phyloP scores from a whole-genome alignment of 2,888 invertebrate genomes.

The Tuta absoluta region DNA sequence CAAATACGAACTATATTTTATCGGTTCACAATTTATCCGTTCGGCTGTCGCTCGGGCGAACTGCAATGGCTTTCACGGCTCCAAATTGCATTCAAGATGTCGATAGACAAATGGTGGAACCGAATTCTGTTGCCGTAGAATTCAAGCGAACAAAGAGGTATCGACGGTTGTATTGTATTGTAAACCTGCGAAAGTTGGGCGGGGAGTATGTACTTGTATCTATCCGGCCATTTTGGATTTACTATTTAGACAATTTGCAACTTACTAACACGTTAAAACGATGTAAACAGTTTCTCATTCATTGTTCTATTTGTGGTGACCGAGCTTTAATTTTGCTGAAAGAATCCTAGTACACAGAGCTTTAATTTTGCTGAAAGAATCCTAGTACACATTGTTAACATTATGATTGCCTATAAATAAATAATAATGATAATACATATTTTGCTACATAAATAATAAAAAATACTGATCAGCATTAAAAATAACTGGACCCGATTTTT shows the following conservation, averaged over 20 bases:
- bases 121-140: constrained; percentile 19
- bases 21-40: constrained; percentile 18
- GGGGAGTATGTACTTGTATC: not conserved
- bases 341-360: too few relatives aligned
- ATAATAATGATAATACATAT: too few relatives aligned
- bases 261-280: too few relatives aligned
- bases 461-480: too few relatives aligned
- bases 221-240: constrained; percentile 1
- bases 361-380: too few relatives aligned
- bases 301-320: not conserved
- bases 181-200: not conserved
- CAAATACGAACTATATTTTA: constrained; percentile 14
- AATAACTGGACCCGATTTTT: too few relatives aligned
- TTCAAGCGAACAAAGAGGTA: constrained; percentile 16
- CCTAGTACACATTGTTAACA: too few relatives aligned
- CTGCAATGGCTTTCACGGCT: constrained; percentile 24
- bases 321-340: too few relatives aligned
- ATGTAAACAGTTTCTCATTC: not conserved
- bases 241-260: not conserved
- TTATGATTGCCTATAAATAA: too few relatives aligned
- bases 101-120: constrained; percentile 24
- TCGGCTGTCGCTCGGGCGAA: constrained; percentile 13
- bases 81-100: constrained; percentile 28
- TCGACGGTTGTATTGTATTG: constrained; percentile 2
- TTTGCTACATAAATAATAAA: not conserved